phyloP scores from a whole-genome alignment of 2,797 vertebrate species.

The Peromyscus nudipes region DNA sequence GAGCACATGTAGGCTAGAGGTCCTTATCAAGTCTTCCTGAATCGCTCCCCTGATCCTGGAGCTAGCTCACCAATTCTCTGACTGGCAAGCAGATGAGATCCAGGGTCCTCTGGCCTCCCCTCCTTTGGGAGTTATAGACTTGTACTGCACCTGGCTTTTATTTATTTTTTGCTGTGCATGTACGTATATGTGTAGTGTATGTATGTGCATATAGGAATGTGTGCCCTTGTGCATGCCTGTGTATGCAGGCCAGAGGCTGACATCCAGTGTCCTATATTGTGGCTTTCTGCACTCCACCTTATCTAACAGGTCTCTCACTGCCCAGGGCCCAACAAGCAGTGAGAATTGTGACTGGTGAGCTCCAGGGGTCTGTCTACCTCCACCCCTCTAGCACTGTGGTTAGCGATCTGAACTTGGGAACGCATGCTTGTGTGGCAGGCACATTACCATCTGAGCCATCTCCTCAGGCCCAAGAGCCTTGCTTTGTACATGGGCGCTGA shows the following conservation, averaged over 20 bases:
- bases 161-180: constrained; percentile 3
- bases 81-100: no score
- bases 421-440: not conserved
- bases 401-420: not conserved
- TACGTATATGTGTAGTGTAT: not conserved
- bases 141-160: not conserved
- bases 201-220: not conserved
- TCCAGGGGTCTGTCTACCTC: not conserved
- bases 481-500: not conserved
- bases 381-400: not conserved
- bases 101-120: no score
- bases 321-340: not conserved
- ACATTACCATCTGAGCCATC: not conserved
- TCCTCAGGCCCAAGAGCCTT: not conserved
- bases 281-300: not conserved
- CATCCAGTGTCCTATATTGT: not conserved
- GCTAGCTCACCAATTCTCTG: no score
- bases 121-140: no score
- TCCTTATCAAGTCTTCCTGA: not conserved
- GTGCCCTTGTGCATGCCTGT: not conserved
- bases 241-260: not conserved
- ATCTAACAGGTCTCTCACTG: not conserved
- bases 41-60: not conserved
- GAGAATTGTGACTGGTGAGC: not conserved
- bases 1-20: not conserved